Percentiles rank a stretch among this genome's conserved stretches.
Conservation (phyloP, 2,113 vertebrate species). For the Proterorhinus semilunaris region DNA sequence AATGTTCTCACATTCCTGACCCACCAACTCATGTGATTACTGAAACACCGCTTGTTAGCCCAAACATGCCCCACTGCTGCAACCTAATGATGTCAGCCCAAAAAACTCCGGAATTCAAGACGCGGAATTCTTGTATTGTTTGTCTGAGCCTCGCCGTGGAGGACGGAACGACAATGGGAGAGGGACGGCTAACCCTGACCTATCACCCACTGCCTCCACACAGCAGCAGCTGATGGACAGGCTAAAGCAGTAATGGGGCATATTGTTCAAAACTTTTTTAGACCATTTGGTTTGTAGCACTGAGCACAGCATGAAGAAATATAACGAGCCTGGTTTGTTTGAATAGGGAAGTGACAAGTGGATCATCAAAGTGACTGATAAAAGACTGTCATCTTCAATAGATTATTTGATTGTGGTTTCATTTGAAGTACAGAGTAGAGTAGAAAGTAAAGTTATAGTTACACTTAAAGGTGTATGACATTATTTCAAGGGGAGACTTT, state of each 20-base stretch:
- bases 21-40: background rate
- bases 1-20: background rate
- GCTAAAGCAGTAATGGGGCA: constrained; percentile 21
- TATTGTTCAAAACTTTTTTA: constrained; percentile 21
- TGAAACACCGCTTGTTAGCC: background rate
- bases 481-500: background rate
- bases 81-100: constrained; percentile 9
- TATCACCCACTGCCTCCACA: constrained; percentile 27
- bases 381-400: constrained; percentile 20
- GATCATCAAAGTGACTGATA: background rate
- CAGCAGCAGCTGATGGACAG: constrained; percentile 4
- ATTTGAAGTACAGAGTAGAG: background rate
- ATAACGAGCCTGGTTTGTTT: constrained; percentile 49
- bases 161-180: constrained; percentile 28
- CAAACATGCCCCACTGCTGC: background rate
- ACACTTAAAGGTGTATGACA: background rate
- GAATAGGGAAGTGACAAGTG: background rate
- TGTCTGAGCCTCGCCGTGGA: constrained; percentile 48
- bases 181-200: constrained; percentile 46
- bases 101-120: constrained; percentile 43
- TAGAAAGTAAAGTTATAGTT: background rate
- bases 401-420: background rate
- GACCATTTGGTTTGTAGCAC: constrained; percentile 24
- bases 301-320: constrained; percentile 41
- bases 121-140: constrained; percentile 25